phyloP scores from a whole-genome alignment of 2,113 vertebrate species.

The Ptyas mucosa region DNA sequence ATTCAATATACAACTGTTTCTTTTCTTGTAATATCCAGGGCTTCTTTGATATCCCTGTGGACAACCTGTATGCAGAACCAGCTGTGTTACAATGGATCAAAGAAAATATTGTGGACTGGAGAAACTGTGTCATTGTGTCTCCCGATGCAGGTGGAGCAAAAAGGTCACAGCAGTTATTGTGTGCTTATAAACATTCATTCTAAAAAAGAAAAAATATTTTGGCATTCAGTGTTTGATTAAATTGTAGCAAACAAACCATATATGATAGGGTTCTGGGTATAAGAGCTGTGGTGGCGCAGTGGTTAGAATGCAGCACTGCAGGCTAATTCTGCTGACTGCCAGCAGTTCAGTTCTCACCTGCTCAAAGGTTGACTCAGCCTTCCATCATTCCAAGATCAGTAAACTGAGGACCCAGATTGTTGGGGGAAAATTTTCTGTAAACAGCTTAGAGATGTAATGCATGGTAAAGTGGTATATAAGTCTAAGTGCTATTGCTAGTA shows the following conservation, averaged over 20 bases:
- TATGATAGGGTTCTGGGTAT: background rate
- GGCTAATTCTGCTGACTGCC: background rate
- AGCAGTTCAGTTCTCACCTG: background rate
- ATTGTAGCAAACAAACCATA: background rate
- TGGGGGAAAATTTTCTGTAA: background rate
- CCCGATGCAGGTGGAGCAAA: slow-evolving; percentile 94
- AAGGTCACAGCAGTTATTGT: slow-evolving; percentile 71
- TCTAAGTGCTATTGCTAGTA: background rate
- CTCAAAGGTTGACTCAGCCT: background rate
- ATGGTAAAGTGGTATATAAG: background rate
- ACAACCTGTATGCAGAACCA: slow-evolving; percentile 93
- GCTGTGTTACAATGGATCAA: slow-evolving; percentile 92
- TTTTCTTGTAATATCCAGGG: slow-evolving; percentile 69
- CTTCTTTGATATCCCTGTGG: slow-evolving; percentile 95
- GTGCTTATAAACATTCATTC: background rate
- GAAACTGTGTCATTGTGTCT: slow-evolving; percentile 89
- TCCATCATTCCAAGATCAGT: background rate
- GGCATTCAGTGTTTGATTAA: background rate
- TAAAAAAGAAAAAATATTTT: background rate
- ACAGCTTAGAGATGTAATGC: background rate
- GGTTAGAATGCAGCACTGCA: background rate
- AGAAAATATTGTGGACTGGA: slow-evolving; percentile 91
- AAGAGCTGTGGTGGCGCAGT: background rate
- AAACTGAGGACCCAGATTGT: background rate
- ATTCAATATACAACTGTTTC: background rate